Evolutionary conservation across 30 jellyfish, hydroid and myxozoan species (phyloP), one percentile per base, ranked within the genome.

Genomic region (Cassiopea xamachana): DNA sequence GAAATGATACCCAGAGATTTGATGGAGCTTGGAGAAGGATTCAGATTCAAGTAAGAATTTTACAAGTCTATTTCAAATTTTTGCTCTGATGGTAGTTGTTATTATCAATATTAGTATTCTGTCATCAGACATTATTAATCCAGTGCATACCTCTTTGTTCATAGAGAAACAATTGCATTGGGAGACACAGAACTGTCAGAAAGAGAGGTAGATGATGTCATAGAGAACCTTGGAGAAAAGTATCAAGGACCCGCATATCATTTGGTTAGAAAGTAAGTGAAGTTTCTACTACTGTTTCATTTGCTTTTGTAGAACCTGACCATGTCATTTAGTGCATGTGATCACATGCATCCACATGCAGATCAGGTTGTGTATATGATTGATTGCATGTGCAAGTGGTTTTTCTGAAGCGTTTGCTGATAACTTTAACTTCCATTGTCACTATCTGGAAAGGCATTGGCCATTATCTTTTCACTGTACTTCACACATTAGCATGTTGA

Each of bases 21-120:
- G 7, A 78, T 59, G 43, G 99, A 96, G 90, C 96, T 96, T 69
- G 99, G 99, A 1, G 99, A 96, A 80, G 99, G 98, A 80, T 96
- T 96, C 87, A 89, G 84, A n/a, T 96, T 92, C 89, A 96, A 96
- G 99, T 96, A 58, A 82, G 96, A 73, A 70, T 39, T 8, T 55
- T 15, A 6, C 0, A 55, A 55, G 12, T 10, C 64, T 55, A 6
- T 5, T 81, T 17, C 39, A 27, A 27, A 27, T 79, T 8, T 18
- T 15, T 44, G 49, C 0, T 7, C 39, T 27, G 39, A 27, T 27
- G 39, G 39, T 27, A 27, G 39, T 27, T 27, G 39, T 27, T 27
- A 0, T 27, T 27, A 27, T 27, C 39, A 27, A 27, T 27, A 27
- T 27, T 27, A 27, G 39, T 27, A 27, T 27, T 27, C 39, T 27